These are phyloP conservation scores for Junonia oenone DNA, from an alignment of 2,888 invertebrate genomes.

Conservation along the genomic window DNA sequence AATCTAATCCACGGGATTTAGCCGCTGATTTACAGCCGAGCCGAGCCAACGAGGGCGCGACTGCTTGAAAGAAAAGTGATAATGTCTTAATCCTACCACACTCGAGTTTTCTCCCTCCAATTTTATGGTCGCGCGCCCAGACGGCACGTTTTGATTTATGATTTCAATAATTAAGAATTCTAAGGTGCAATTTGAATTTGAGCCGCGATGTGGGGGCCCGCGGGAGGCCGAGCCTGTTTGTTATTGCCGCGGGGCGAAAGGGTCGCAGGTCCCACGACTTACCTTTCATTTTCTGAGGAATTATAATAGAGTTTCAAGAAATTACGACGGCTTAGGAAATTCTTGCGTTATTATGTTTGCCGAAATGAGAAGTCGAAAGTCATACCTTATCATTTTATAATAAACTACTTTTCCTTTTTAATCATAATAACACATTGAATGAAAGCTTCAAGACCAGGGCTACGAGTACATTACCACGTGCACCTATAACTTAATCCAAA, in stretches of 20 bases:
- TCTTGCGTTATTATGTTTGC: not conserved
- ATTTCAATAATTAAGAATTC: conserved; percentile 80
- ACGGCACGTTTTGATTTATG: conserved; percentile 79
- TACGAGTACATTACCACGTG: no score
- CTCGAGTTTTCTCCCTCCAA: conserved; percentile 66
- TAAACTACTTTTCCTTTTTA: not conserved
- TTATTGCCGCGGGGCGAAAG: conserved; percentile 70
- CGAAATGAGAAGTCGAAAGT: not conserved
- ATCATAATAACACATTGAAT: no score
- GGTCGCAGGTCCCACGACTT: conserved; percentile 57
- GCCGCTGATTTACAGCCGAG: conserved; percentile 78
- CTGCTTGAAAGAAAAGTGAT: conserved; percentile 82
- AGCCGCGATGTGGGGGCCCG: conserved; percentile 60
- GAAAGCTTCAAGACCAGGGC: no score
- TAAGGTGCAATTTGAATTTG: conserved; percentile 79
- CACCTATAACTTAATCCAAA: no score
- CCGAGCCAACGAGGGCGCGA: conserved; percentile 65
- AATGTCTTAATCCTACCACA: conserved; percentile 83
- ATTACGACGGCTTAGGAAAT: conserved; percentile 49
- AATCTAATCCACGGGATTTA: conserved; percentile 80
- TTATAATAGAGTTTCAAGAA: conserved; percentile 57
- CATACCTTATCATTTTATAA: not conserved
- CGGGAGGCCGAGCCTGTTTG: conserved; percentile 73
- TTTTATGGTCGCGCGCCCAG: conserved; percentile 76
- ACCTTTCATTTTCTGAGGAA: conserved; percentile 65